Conservation (phyloP, 2,797 vertebrate species). For the Gymnopithys bicolor region DNA sequence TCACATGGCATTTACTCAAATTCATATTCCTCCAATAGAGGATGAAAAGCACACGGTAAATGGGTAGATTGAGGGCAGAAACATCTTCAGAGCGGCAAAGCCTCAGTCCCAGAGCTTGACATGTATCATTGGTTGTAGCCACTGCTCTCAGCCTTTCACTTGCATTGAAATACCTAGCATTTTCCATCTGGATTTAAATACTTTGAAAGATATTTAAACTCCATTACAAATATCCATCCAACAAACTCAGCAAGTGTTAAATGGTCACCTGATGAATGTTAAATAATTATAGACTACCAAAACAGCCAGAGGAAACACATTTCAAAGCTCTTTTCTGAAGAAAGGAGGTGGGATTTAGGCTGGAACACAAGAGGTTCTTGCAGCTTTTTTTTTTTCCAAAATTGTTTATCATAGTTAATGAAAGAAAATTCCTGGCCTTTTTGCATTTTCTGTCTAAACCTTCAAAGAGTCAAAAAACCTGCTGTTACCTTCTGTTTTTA, state of each 20-base stretch:
- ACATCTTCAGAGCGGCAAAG: neutral
- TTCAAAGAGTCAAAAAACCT: neutral
- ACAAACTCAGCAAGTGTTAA: neutral
- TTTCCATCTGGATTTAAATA: neutral
- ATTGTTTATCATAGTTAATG: neutral
- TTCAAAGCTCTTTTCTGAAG: neutral
- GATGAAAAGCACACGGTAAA: neutral
- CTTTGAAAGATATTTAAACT: neutral
- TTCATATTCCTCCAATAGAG: slow-evolving; percentile 19
- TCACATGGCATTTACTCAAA: slow-evolving; percentile 63
- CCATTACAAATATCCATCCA: neutral
- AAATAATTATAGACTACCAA: neutral
- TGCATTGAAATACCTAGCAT: neutral
- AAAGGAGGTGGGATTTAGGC: neutral
- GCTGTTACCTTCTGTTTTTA: neutral
- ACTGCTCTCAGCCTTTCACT: neutral
- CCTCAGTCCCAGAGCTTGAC: neutral
- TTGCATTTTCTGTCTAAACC: neutral
- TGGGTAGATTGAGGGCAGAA: neutral
- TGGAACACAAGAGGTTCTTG: neutral
- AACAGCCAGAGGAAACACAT: neutral
- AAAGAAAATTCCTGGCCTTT: neutral
- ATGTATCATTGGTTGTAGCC: neutral
- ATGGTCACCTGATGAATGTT: neutral
- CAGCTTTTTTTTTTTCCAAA: neutral